A percentile compares a stretch with the other conserved stretches of the same genome.
phyloP scores from a whole-genome alignment of 2,797 vertebrate species.

The Florisuga fusca region DNA sequence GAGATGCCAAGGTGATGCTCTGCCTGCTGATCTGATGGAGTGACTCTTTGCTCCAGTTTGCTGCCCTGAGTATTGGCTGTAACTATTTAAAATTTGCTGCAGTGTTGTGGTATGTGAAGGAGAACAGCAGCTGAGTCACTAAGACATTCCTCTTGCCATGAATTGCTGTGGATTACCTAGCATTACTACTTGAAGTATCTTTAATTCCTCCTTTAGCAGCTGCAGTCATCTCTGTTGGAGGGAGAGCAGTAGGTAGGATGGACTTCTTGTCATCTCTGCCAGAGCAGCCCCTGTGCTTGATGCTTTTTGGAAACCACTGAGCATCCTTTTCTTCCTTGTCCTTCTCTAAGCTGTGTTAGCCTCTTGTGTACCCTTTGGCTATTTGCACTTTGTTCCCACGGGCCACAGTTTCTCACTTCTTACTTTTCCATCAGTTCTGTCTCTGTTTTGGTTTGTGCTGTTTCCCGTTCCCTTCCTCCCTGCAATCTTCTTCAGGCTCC shows the following conservation, averaged over 20 bases:
- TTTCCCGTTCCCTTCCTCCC: background rate
- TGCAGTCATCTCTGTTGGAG: background rate
- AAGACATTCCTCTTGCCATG: background rate
- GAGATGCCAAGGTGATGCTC: background rate
- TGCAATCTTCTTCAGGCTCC: background rate
- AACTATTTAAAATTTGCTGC: background rate
- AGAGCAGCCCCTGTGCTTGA: background rate
- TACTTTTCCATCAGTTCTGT: accelerated
- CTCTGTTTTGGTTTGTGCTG: background rate
- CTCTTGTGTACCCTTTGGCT: background rate
- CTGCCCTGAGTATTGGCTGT: background rate
- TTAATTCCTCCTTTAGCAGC: background rate
- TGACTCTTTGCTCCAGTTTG: accelerated
- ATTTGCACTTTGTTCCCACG: background rate
- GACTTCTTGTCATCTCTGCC: background rate
- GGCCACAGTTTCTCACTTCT: accelerated
- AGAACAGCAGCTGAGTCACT: background rate
- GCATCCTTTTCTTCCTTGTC: background rate
- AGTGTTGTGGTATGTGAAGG: background rate
- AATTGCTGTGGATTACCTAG: background rate
- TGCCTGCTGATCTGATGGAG: background rate
- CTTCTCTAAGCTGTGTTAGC: background rate
- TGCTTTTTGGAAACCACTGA: background rate
- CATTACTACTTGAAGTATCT: background rate
- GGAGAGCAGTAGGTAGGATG: background rate